phyloP scores from a whole-genome alignment of 2,113 vertebrate genomes.

The Gnathonemus echidnorhynchus region DNA sequence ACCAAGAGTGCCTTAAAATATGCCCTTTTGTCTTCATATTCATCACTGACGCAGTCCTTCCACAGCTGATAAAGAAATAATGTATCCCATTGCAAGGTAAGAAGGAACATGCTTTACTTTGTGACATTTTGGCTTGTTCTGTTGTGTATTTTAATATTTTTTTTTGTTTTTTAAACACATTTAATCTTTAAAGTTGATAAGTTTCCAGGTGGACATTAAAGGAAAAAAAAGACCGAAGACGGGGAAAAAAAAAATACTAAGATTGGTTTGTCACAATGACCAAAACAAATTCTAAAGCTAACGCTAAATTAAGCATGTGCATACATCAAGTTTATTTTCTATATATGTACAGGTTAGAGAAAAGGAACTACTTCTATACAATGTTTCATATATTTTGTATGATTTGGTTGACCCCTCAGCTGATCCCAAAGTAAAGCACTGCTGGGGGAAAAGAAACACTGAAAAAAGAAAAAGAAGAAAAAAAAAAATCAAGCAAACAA shows the following conservation, averaged over 20 bases:
- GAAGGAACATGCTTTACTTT: constrained; percentile 37
- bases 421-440: constrained; percentile 51
- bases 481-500: constrained; percentile 42
- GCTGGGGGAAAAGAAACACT: constrained; percentile 52
- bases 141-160: constrained; percentile 43
- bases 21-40: background rate
- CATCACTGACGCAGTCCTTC: background rate
- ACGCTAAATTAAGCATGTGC: constrained; percentile 64
- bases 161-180: background rate
- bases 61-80: background rate
- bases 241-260: constrained; percentile 36
- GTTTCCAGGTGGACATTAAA: background rate
- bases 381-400: constrained; percentile 57
- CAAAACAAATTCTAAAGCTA: constrained; percentile 76
- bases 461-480: constrained; percentile 29
- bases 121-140: constrained; percentile 66
- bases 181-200: background rate
- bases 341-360: constrained; percentile 70
- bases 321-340: constrained; percentile 64
- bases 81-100: background rate
- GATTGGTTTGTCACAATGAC: constrained; percentile 77
- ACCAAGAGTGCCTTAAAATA: background rate
- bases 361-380: constrained; percentile 74
- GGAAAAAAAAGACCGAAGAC: background rate
- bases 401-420: constrained; percentile 64